Evolutionary conservation across 2,797 vertebrate genomes (phyloP).

Genomic region (Urosaurus nigricauda): DNA sequence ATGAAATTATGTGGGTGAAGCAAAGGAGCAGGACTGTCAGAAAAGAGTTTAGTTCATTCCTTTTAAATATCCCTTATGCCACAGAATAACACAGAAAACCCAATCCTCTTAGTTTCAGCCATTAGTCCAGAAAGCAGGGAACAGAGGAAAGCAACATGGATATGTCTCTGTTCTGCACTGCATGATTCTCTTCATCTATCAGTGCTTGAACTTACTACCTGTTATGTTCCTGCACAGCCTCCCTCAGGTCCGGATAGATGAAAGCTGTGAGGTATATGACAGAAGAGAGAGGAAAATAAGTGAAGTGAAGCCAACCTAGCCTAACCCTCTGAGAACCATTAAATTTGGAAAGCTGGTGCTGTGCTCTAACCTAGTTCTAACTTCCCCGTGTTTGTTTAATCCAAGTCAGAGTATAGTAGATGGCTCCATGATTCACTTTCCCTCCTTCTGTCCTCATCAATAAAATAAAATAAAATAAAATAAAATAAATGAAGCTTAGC

Average conservation of each 20-base stretch:
- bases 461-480: neutral
- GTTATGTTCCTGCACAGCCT: neutral
- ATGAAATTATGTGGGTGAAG: too few relatives aligned
- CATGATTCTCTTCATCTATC: too few relatives aligned
- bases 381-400: neutral
- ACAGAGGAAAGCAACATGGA: too few relatives aligned
- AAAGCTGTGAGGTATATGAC: neutral
- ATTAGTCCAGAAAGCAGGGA: too few relatives aligned
- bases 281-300: neutral
- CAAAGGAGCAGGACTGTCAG: too few relatives aligned
- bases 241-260: neutral
- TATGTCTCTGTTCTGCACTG: too few relatives aligned
- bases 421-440: neutral
- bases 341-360: neutral
- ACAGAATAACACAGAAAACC: too few relatives aligned
- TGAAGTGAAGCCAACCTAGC: neutral
- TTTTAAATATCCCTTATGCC: too few relatives aligned
- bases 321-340: neutral
- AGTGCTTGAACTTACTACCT: too few relatives aligned
- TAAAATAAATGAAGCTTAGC: neutral
- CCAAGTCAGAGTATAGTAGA: neutral
- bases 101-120: too few relatives aligned
- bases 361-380: neutral
- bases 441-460: neutral
- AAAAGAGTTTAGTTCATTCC: too few relatives aligned